Evolutionary conservation across 2,888 invertebrate genomes (phyloP), one percentile per base, ranked within the genome.

Genomic region (Cerceris ruficornis): DNA sequence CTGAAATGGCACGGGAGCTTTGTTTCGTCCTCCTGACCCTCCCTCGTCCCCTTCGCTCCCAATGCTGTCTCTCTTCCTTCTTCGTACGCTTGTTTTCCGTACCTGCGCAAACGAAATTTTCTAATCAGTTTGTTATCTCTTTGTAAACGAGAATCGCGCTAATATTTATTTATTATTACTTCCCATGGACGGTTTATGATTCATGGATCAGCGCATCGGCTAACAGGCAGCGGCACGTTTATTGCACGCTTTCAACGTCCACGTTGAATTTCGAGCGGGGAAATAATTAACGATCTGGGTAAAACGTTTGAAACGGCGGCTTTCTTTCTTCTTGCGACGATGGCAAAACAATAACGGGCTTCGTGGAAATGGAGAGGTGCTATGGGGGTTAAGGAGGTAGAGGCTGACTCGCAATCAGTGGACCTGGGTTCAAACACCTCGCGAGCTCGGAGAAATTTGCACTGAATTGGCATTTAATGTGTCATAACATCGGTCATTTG

Each of bases 141-240:
- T 41, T 41, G 61, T 49, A 68, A 68, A 68, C 73, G 54, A 6
- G 46, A 70, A 60, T 75, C 58, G 11, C 17, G 11, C 17, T 28
- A 70, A 60, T 66, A 76, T 68, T 68, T 62, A 43, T 13, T 17
- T 17, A 17, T 55, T 55, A 7, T 55, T 55, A 17, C 55, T 11
- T 15, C 9, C 7, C 5, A 52, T 7, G 13, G 13, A 52, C 5
- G 1, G 15, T 49, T 61, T 54, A 49, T 61, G 50, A 60, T 46
- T 46, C 11, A 46, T 11, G 11, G 8, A 46, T 46, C 5, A 11
- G 6, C 46, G 11, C 1, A 8, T 46, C 5, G 9, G 46, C 8
- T 11, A 46, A 46, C 46, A 46, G 2, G 28, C 4, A 2, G 2
- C 46, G 43, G 8, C 46, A 4, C 2, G 46, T 28, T 28, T 28